Evolutionary conservation across 2,113 vertebrate species (phyloP), one percentile per base, ranked within the genome.

Genomic region (Rutilus rutilus): DNA sequence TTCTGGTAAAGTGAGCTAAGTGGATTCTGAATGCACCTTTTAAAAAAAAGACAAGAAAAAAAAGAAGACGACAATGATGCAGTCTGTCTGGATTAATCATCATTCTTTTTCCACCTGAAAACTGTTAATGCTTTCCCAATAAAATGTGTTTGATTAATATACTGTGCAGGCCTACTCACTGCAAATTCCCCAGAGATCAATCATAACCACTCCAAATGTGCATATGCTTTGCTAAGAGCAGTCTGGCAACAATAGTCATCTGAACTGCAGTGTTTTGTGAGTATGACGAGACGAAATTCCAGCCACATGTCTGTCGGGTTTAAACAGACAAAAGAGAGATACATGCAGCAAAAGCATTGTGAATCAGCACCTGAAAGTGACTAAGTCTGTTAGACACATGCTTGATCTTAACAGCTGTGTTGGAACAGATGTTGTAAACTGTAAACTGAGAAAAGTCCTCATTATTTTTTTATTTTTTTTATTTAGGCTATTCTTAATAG

Each of bases 1-100:
- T 39, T 10, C 50, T 42, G 89, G 47, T 90, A 91, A 92, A 91
- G 27, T 64, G 12, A 67, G 14, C 71, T n/a, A 78, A 71, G 47
- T 10, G 42, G 57, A 59, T 25, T n/a, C 25, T 75, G 74, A 76
- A 62, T 5, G 71, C 39, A 47, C 3, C 21, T 2, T 73, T 39
- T 21, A 23, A 23, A 60, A 60, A 60, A 59, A 57, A 17, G 4
- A 54, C 0, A 30, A 33, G 2, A 7, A 39, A 59, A 7, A 59
- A 23, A 15, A 15, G 60, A 62, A 25, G 60, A 62, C 25, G 60
- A 62, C 25, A 3, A 15, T 74, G 23, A 74, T 47, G 39, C 23
- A 74, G 10, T 23, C 71, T 74, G 42, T 75, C 71, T 75, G 30
- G 59, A 36, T 36, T 42, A n/a, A 25, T 79, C 33, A 60, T 60